phyloP scores from a whole-genome alignment of 2,113 vertebrate genomes.

The Gallinago jamesoni region DNA sequence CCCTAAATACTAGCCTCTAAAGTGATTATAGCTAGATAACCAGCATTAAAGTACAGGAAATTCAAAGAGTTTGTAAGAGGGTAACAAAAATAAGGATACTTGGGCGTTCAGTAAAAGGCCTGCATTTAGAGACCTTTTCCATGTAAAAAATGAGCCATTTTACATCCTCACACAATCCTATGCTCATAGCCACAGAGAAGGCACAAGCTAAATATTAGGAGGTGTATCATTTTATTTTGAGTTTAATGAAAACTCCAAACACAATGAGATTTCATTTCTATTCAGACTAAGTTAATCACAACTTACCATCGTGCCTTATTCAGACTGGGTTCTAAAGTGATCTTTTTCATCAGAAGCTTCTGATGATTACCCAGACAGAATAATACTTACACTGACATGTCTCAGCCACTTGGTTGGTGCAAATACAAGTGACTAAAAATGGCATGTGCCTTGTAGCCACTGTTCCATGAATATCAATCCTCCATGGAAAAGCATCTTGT shows the following conservation, averaged over 20 bases:
- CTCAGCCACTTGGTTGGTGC: neutral
- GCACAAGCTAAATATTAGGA: neutral
- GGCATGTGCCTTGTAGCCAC: neutral
- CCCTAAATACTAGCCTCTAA: neutral
- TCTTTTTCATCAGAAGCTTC: neutral
- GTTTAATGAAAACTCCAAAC: neutral
- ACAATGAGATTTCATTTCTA: neutral
- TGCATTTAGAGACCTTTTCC: neutral
- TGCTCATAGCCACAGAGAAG: neutral
- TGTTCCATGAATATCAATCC: neutral
- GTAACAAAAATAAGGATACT: neutral
- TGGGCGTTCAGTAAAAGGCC: neutral
- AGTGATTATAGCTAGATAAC: neutral
- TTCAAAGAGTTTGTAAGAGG: neutral
- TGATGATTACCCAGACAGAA: neutral
- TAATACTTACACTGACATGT: neutral
- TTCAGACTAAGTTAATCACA: neutral
- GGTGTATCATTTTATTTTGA: neutral
- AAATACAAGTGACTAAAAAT: neutral
- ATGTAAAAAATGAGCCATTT: neutral
- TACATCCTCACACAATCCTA: neutral
- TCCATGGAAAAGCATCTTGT: neutral
- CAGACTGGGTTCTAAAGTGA: neutral
- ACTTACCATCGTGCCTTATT: neutral
- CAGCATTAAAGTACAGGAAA: neutral